phyloP scores from a whole-genome alignment of 2,888 invertebrate genomes.

The Sphaerophoria taeniata region DNA sequence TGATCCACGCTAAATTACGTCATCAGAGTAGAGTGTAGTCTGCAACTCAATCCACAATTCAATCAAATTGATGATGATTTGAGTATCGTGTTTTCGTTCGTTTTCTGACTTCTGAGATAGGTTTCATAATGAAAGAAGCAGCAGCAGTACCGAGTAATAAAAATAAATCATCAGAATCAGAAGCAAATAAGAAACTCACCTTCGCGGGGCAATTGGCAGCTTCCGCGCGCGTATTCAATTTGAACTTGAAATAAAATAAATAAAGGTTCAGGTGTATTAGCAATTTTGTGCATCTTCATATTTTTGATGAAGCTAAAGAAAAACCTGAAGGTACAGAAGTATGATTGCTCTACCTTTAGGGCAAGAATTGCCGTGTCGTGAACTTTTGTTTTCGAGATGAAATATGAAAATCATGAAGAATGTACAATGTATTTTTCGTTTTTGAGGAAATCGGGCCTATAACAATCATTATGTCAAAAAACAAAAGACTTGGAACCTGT shows the following conservation, averaged over 20 bases:
- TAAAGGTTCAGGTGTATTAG: slow-evolving; percentile 61
- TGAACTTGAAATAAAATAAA: slow-evolving; percentile 66
- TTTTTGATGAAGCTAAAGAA: too few species aligned
- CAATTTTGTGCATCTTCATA: slow-evolving; percentile 1
- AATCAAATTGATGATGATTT: slow-evolving; percentile 54
- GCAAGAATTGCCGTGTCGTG: too few species aligned
- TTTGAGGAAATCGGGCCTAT: too few species aligned
- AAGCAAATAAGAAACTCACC: slow-evolving; percentile 33
- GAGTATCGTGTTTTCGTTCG: slow-evolving; percentile 17
- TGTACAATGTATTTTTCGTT: too few species aligned
- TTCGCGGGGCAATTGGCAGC: slow-evolving; percentile 51
- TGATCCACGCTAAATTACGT: slow-evolving; percentile 63
- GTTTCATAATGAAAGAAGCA: background rate
- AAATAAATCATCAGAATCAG: slow-evolving; percentile 19
- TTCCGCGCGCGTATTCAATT: slow-evolving; percentile 67
- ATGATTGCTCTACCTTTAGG: too few species aligned
- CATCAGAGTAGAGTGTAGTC: background rate
- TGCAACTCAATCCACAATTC: slow-evolving; percentile 62
- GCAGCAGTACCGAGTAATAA: slow-evolving; percentile 3
- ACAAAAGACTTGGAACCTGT: too few species aligned
- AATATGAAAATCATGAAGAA: too few species aligned
- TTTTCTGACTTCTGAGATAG: background rate
- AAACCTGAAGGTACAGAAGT: too few species aligned
- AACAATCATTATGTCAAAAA: too few species aligned
- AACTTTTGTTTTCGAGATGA: too few species aligned